These are phyloP conservation scores for Conistra vaccinii DNA, from an alignment of 2,888 invertebrate genomes.

Conservation along the genomic window DNA sequence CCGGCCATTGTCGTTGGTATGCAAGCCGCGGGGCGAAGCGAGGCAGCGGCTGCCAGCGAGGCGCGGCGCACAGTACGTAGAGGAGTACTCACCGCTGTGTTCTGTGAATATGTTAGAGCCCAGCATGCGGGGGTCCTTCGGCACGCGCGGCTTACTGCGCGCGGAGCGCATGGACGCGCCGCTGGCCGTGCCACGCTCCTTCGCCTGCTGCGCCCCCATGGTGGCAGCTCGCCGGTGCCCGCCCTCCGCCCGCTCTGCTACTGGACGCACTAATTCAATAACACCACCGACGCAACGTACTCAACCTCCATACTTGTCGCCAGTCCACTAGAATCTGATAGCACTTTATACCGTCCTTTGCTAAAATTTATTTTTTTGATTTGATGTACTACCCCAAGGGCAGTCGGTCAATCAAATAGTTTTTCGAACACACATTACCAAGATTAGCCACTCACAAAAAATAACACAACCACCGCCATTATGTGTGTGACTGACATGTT, in stretches of 20 bases:
- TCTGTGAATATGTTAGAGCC: slow-evolving; percentile 98
- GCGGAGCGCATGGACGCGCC: slow-evolving; percentile 94
- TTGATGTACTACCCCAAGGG: slow-evolving; percentile 46
- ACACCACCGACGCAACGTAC: slow-evolving; percentile 75
- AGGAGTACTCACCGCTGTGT: slow-evolving; percentile 95
- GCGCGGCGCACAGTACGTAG: not conserved
- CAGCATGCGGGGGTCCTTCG: slow-evolving; percentile 95
- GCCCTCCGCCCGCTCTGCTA: slow-evolving; percentile 67
- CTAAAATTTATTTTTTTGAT: slow-evolving; percentile 20
- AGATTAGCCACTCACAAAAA: slow-evolving; percentile 75
- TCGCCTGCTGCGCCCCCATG: slow-evolving; percentile 98
- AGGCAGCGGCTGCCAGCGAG: not conserved
- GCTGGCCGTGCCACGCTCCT: slow-evolving; percentile 95
- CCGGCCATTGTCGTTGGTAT: not conserved
- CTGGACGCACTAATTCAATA: slow-evolving; percentile 81
- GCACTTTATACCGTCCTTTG: slow-evolving; percentile 41
- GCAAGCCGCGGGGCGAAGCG: too few relatives aligned
- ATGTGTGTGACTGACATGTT: slow-evolving; percentile 81
- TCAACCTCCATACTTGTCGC: slow-evolving; percentile 74
- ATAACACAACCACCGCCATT: slow-evolving; percentile 88
- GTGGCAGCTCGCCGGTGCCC: slow-evolving; percentile 70
- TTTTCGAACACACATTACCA: slow-evolving; percentile 74
- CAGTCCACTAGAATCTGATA: slow-evolving; percentile 37
- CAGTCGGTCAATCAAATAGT: slow-evolving; percentile 64
- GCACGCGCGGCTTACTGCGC: slow-evolving; percentile 93